Conservation (phyloP, 2,113 vertebrate genomes). For the Fukomys damarensis region DNA sequence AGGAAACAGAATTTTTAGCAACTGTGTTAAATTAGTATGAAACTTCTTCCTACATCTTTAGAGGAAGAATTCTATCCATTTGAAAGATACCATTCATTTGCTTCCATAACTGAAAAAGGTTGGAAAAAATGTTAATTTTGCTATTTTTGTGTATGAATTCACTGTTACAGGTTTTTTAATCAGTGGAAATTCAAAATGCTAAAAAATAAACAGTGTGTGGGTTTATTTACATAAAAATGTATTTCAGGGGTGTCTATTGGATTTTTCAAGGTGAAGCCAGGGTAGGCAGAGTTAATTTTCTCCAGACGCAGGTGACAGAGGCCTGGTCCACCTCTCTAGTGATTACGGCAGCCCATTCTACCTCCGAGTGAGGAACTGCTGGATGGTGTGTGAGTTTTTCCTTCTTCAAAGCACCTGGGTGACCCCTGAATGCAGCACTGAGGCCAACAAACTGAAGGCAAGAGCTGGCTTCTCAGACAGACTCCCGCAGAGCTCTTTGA, state of each 20-base stretch:
- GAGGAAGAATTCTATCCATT: not conserved
- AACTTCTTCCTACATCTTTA: not conserved
- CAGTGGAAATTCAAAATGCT: not conserved
- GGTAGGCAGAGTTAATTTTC: not conserved
- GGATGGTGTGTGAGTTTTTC: not conserved
- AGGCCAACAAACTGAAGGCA: not conserved
- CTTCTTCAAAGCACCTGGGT: not conserved
- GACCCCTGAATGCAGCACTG: not conserved
- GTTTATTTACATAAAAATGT: not conserved
- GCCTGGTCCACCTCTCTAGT: not conserved
- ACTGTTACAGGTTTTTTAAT: not conserved
- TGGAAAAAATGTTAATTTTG: not conserved
- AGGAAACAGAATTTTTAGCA: conserved; percentile 47
- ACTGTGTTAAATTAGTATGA: conserved; percentile 29
- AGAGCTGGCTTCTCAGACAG: not conserved
- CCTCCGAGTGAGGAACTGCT: not conserved
- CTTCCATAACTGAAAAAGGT: conserved; percentile 14
- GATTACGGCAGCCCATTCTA: not conserved
- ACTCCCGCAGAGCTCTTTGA: not conserved
- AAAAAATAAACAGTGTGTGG: not conserved
- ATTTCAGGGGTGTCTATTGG: not conserved
- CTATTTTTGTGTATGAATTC: not conserved
- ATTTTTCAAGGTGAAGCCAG: not conserved
- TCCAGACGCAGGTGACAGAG: not conserved
- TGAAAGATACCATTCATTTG: not conserved